Base-by-base conservation (phyloP, 2,888 invertebrate species). In the Epiblema foenella region DNA sequence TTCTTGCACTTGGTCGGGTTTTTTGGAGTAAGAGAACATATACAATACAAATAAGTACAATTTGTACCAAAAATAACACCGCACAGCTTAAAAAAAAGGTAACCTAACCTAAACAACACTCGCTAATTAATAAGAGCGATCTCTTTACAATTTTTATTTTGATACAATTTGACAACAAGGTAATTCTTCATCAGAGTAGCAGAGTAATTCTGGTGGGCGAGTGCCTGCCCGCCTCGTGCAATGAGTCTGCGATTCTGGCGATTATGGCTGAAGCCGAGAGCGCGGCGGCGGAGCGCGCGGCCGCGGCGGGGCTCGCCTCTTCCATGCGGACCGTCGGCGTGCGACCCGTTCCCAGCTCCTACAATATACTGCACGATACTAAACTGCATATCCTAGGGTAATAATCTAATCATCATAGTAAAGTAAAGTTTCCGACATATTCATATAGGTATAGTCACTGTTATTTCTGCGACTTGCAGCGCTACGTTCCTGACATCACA, bases 141-240 rank as follows among this genome's bases (percentile, higher is more conserved):
- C n/a, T n/a, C n/a, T n/a, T n/a, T n/a, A n/a, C n/a, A n/a, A n/a
- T n/a, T n/a, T n/a, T n/a, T n/a, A n/a, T n/a, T n/a, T n/a, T n/a
- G n/a, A n/a, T n/a, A n/a, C n/a, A n/a, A n/a, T n/a, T n/a, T 33
- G 3, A 33, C 33, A 33, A 33, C 8, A 33, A 46, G 7, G n/a
- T 46, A 46, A 46, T 46, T 46, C 1, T 46, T 46, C n/a, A 46
- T n/a, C 8, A 46, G 46, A 46, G 46, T 96, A 94, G 95, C 74
- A 94, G 96, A 75, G 92, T 95, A 80, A 88, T 97, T 77, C 94
- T 96, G 83, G 89, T 97, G 67, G 97, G 97, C 10, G 95, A 96
- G 82, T 97, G 97, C 82, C 87, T 97, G 77, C 97, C 97, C 8
- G 92, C 93, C 70, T 95, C 96, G 0, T 97, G 97, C 84, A 93